Evolutionary conservation across 2,888 invertebrate species (phyloP), one percentile per base, ranked within the genome.

Genomic region (Taphrorychus bicolor): DNA sequence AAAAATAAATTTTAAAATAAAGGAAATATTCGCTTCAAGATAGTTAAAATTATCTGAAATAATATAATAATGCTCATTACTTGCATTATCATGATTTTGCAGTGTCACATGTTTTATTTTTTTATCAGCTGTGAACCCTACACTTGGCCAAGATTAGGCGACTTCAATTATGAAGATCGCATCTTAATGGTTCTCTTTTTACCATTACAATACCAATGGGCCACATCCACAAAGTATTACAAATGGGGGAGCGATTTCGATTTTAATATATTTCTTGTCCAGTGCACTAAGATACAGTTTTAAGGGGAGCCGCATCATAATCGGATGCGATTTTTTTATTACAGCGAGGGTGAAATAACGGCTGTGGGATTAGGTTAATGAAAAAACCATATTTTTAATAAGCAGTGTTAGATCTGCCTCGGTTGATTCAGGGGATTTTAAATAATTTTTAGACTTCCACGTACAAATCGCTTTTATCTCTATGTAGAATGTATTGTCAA

Each of bases 211-310:
- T 21, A 22, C 48, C 49, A 59, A 59, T 59, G 49, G 18, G 42
- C 23, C 54, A 14, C 32, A 17, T 40, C 57, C 18, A 19, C n/a
- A n/a, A 23, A n/a, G 14, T 16, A 19, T n/a, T 52, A 51, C 51
- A 5, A 52, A 24, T 51, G 40, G 60, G 60, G 52, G 60, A 49
- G 59, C 2, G 5, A 14, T 51, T 60, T 60, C 51, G 42, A 61
- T 61, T 60, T 60, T 60, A 51, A 61, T 51, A n/a, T 59, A 23
- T 61, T 61, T 61, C 61, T 61, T 61, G 61, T 61, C 53, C 61
- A 54, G 18, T 42, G 61, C 61, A 23, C 53, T 61, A 61, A 61
- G 60, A 60, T 59, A 48, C 23, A 49, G 22, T 59, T 60, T 60
- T 60, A 51, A 60, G 60, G 52, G 60, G 60, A 14, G 5, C 40